Evolutionary conservation across 2,888 invertebrate species (phyloP), one percentile per base, ranked within the genome.

Genomic region (Epistrophe eligans): DNA sequence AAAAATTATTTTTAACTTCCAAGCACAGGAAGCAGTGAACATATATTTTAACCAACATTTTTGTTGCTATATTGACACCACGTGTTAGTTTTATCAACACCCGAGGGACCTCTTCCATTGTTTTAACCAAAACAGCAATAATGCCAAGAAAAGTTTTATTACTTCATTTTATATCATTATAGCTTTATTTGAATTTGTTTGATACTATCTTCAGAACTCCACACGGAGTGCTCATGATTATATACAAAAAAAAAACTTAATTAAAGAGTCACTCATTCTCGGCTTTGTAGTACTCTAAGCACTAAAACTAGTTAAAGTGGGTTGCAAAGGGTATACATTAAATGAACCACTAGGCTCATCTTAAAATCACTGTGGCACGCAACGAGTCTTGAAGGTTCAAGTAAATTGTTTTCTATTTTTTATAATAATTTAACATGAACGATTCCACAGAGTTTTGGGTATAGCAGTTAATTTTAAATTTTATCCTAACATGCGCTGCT

Each of bases 211-310:
- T 38, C 6, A 38, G 58, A 19, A 60, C 13, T 24, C 40, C 60
- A 7, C 3, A 19, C 15, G 60, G 38, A 40, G 17, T 19, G 24
- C 38, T 60, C n/a, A 45, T 45, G 45, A 45, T 45, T 8, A 2
- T 15, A 9, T 38, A 58, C 17, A 17, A 35, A 38, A 60, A 35
- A 60, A 38, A 60, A 60, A 60, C 60, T 60, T 60, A 60, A 40
- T 60, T 40, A 60, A 60, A 24, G 38, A 8, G 3, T 19, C 19
- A 40, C 15, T 40, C 17, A 35, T 60, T 7, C 40, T 60, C 8
- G 13, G 7, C 1, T 11, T 19, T 19, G 3, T 60, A 1, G 19
- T 17, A 38, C 2, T 9, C 10, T 58, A 17, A 40, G 60, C 40
- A 38, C 38, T 60, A 17, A 60, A 60, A 19, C 1, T 13, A 17